Evolutionary conservation across 2,888 invertebrate species (phyloP).

Genomic region (Torymus tubicola): DNA sequence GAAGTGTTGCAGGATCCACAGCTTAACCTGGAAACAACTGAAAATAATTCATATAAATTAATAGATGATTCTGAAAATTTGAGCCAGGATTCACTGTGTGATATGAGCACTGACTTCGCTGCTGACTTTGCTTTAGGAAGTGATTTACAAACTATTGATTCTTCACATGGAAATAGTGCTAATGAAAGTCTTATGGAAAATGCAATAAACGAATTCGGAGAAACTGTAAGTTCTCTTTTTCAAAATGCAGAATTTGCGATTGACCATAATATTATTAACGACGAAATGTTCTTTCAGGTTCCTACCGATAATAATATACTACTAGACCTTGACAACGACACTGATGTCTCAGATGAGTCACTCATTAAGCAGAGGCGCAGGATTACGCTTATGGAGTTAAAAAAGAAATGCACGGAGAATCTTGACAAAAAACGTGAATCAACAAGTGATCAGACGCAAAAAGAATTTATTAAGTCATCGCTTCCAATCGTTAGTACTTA

Average conservation of each 20-base stretch:
- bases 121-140: not conserved
- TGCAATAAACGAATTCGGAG: too few species aligned
- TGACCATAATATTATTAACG: not conserved
- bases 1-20: not conserved
- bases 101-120: not conserved
- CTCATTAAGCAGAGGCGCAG: slow-evolving; percentile 8
- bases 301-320: too few species aligned
- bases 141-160: not conserved
- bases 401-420: slow-evolving; percentile 50
- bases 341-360: not conserved
- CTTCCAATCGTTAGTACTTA: too few species aligned
- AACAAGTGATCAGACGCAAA: too few species aligned
- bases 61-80: not conserved
- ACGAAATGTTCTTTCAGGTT: not conserved
- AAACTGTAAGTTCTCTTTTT: not conserved
- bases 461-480: too few species aligned
- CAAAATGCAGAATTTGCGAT: not conserved
- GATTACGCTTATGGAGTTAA: slow-evolving; percentile 36
- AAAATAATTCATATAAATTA: not conserved
- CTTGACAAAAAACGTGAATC: slow-evolving; percentile 15
- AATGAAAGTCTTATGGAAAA: too few species aligned
- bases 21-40: too few species aligned
- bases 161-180: too few species aligned
- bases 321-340: not conserved
- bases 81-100: too few species aligned